Percentiles rank a stretch among this genome's conserved stretches.
Conservation (phyloP, 2,113 vertebrate genomes). For the Crotalus helleri region DNA sequence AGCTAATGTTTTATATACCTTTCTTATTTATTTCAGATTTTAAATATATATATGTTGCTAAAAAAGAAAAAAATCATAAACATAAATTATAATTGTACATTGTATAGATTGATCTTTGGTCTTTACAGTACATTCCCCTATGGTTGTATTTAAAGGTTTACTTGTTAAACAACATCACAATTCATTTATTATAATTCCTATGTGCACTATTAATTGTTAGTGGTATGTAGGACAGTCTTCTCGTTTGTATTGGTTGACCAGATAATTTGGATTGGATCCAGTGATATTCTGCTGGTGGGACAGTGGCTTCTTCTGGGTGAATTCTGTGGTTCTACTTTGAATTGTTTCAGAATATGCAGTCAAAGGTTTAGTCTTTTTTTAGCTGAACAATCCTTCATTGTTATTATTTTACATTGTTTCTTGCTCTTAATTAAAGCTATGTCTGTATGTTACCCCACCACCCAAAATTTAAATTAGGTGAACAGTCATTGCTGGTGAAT, state of each 20-base stretch:
- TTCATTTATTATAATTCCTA: not conserved
- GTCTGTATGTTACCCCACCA: not conserved
- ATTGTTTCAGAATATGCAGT: not conserved
- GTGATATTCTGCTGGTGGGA: not conserved
- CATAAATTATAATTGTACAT: not conserved
- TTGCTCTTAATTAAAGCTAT: not conserved
- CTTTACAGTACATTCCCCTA: not conserved
- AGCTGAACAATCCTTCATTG: not conserved
- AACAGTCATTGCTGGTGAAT: not conserved
- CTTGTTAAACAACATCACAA: not conserved
- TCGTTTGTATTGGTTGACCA: not conserved
- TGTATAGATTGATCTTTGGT: not conserved
- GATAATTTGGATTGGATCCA: not conserved
- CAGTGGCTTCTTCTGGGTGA: not conserved
- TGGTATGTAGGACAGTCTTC: not conserved
- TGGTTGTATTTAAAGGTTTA: not conserved
- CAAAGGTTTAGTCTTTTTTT: not conserved
- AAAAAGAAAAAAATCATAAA: not conserved
- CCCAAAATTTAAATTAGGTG: not conserved
- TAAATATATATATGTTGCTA: not conserved
- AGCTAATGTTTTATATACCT: not conserved
- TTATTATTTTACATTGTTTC: not conserved
- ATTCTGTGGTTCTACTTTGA: not conserved
- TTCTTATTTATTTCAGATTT: not conserved
- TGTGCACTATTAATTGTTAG: not conserved